Evolutionary conservation across 2,888 invertebrate genomes (phyloP).

Genomic region (Diarsia dahlii): DNA sequence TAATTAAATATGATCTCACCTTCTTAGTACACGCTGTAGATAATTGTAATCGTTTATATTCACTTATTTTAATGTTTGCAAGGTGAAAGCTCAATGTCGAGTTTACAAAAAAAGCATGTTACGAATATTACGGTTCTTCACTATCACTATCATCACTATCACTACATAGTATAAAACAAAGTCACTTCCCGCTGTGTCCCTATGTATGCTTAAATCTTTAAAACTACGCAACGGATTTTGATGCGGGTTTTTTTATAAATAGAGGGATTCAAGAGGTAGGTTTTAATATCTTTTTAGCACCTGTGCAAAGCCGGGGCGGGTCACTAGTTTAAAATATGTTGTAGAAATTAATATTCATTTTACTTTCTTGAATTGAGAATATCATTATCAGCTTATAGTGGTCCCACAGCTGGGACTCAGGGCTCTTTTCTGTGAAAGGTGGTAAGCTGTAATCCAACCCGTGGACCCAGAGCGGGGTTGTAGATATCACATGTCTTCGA

Average conservation of each 20-base stretch:
- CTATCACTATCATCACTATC: too few species aligned
- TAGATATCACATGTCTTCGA: background rate
- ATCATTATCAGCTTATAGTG: background rate
- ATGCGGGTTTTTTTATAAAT: too few species aligned
- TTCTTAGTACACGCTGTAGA: background rate
- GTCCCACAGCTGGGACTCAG: background rate
- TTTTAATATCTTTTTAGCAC: too few species aligned
- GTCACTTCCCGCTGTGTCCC: too few species aligned
- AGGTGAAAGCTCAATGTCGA: background rate
- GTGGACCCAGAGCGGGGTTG: background rate
- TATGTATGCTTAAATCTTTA: too few species aligned
- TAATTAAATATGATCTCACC: background rate
- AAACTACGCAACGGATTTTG: too few species aligned
- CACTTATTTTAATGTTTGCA: background rate
- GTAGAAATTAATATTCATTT: background rate
- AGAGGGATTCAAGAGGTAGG: too few species aligned
- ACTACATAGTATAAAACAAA: too few species aligned
- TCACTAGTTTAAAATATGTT: background rate
- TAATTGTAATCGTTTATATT: background rate
- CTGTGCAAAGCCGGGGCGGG: too few species aligned
- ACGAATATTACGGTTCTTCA: too few species aligned
- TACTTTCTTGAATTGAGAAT: background rate
- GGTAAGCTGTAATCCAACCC: background rate
- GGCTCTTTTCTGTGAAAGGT: background rate
- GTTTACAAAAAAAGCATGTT: background rate